These are phyloP conservation scores for Callosobruchus maculatus DNA, from an alignment of 2,888 invertebrate species.

Conservation along the genomic window DNA sequence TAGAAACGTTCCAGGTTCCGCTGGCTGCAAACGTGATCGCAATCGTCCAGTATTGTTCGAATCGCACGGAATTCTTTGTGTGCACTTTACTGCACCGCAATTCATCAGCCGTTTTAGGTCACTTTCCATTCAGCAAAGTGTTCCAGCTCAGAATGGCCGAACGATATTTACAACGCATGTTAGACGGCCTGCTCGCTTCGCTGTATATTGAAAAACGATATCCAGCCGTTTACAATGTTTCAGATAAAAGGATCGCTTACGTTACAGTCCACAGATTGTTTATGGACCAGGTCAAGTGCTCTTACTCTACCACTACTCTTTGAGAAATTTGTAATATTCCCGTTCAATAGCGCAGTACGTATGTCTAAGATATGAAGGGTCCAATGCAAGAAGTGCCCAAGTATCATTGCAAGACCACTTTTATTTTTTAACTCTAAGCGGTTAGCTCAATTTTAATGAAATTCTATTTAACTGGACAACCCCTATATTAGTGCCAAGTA, in stretches of 20 bases:
- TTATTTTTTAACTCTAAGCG: too few species aligned
- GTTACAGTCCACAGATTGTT: too few species aligned
- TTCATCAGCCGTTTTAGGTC: slow-evolving; percentile 34
- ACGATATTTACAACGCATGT: slow-evolving; percentile 26
- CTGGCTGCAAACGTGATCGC: not conserved
- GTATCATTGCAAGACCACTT: too few species aligned
- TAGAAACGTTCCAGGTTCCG: not conserved
- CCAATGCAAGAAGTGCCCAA: too few species aligned
- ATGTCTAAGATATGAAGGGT: too few species aligned
- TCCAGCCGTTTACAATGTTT: not conserved
- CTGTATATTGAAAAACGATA: not conserved
- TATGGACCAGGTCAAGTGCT: not conserved
- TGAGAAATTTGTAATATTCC: not conserved
- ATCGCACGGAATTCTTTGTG: slow-evolving; percentile 26
- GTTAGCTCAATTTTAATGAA: too few species aligned
- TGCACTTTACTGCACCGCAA: slow-evolving; percentile 28
- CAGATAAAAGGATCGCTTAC: not conserved
- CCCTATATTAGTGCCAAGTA: too few species aligned
- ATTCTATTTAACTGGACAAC: too few species aligned
- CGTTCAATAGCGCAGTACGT: not conserved
- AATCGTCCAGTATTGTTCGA: slow-evolving; percentile 23
- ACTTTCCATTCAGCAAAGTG: slow-evolving; percentile 33
- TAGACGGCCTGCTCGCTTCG: not conserved
- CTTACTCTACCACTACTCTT: not conserved
- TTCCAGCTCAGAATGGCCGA: slow-evolving; percentile 31